Conservation (phyloP, 2,113 vertebrate genomes). For the Pseudorhombus dupliciocellatus region DNA sequence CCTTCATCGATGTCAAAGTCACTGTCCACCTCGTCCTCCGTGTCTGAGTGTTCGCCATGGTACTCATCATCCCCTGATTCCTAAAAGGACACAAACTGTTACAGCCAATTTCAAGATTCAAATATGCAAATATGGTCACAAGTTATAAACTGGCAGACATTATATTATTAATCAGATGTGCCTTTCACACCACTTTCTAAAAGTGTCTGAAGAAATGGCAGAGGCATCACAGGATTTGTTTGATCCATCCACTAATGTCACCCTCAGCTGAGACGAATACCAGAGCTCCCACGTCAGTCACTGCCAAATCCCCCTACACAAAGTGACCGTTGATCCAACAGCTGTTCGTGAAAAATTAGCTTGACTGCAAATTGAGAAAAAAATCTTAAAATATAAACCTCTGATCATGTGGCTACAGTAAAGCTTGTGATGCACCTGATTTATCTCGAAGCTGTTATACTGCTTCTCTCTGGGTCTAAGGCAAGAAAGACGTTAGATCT, state of each 20-base stretch:
- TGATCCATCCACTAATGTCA: conserved; percentile 9
- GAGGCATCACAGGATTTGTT: conserved; percentile 23
- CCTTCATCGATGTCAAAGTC: conserved; percentile 98
- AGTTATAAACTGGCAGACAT: too few relatives aligned
- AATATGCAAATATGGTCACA: too few relatives aligned
- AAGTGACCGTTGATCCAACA: conserved; percentile 29
- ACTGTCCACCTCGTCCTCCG: conserved; percentile 96
- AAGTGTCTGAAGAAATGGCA: conserved; percentile 3
- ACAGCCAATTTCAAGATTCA: too few relatives aligned
- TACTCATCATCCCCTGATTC: conserved; percentile 97
- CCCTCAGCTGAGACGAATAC: conserved; percentile 11
- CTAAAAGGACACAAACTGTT: conserved; percentile 66
- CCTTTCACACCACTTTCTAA: conserved; percentile 1
- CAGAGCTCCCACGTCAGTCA: conserved; percentile 19
- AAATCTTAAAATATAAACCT: conserved; percentile 16
- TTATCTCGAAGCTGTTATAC: background rate
- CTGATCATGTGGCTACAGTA: conserved; percentile 3
- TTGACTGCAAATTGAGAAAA: conserved; percentile 18
- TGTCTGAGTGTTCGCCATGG: conserved; percentile 92
- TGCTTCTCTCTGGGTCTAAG: conserved; percentile 1
- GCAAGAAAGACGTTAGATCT: conserved; percentile 9
- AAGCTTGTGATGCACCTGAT: background rate
- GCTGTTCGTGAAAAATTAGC: conserved; percentile 37
- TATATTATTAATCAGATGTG: background rate
- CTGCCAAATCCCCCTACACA: conserved; percentile 42